phyloP scores from a whole-genome alignment of 2,888 invertebrate genomes.

The Allolobophora icterica region DNA sequence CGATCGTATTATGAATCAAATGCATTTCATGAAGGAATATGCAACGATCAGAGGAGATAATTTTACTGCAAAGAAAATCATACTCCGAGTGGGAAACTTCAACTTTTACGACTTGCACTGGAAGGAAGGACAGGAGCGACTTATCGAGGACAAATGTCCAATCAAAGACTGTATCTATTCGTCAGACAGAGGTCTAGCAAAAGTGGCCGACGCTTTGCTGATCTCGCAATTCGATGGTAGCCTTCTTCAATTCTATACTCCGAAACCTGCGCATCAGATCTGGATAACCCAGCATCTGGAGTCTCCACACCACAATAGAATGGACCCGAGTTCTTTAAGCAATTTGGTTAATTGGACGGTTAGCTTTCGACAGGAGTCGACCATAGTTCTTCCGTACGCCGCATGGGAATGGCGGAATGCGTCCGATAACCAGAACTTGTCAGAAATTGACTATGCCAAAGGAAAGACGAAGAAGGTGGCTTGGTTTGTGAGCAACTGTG shows the following conservation, averaged over 20 bases:
- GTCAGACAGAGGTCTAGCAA: not conserved
- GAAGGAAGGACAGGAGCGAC: conserved; percentile 34
- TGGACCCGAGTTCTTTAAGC: not conserved
- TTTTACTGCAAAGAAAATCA: not conserved
- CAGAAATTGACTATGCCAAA: conserved; percentile 65
- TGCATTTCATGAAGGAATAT: conserved; percentile 2
- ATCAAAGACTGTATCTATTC: conserved; percentile 41
- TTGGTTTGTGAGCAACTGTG: conserved; percentile 98
- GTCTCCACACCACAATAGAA: conserved; percentile 69
- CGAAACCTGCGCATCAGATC: conserved; percentile 40
- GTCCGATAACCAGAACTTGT: conserved; percentile 20
- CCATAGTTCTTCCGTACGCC: conserved; percentile 95
- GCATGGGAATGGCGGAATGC: conserved; percentile 72
- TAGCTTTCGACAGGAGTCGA: conserved; percentile 91
- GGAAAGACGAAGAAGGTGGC: conserved; percentile 93
- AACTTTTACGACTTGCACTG: conserved; percentile 26
- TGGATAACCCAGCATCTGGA: conserved; percentile 93
- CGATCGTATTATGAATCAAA: not conserved
- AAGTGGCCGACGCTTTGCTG: conserved; percentile 42
- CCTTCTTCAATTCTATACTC: not conserved
- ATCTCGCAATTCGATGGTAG: conserved; percentile 34
- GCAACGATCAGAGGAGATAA: not conserved
- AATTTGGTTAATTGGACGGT: conserved; percentile 87
- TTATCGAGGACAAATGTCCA: conserved; percentile 40
- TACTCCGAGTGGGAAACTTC: conserved; percentile 30